A percentile compares a stretch with the other conserved stretches of the same genome.
Conservation (phyloP, 2,888 invertebrate species). For the Temnothorax rugatulus region DNA sequence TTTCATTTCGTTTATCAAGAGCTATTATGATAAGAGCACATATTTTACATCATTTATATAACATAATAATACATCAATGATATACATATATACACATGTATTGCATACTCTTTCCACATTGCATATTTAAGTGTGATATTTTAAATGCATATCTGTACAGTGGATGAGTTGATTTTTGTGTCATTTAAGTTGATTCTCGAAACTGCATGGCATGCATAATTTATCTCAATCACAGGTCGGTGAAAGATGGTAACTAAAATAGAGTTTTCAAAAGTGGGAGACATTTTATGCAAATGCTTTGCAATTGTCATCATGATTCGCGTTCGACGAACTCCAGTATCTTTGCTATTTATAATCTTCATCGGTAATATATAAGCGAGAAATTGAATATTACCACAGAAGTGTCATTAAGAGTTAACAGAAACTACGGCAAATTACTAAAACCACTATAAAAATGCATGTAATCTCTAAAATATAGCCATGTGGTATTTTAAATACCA, state of each 20-base stretch:
- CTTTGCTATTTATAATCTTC: slow-evolving; percentile 15
- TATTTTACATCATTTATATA: not conserved
- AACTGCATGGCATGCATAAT: not conserved
- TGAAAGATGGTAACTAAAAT: not conserved
- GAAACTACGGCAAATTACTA: not conserved
- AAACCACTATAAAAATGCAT: not conserved
- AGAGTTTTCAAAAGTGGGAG: slow-evolving; percentile 1
- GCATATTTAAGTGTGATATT: not conserved
- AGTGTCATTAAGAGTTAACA: not conserved
- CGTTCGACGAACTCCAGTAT: not conserved
- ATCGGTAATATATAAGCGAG: not conserved
- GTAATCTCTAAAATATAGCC: not conserved
- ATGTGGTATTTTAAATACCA: not conserved
- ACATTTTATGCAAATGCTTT: not conserved
- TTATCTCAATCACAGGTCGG: not conserved
- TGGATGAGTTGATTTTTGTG: slow-evolving; percentile 8
- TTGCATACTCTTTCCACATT: not conserved
- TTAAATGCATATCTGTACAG: not conserved
- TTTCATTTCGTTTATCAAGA: not conserved
- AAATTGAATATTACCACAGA: too few relatives aligned
- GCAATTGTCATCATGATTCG: not conserved
- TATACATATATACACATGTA: not conserved
- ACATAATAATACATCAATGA: not conserved
- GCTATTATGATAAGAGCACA: not conserved
- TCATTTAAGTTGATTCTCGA: not conserved